Conservation (phyloP, 2,888 invertebrate genomes). For the Drosophila neotestacea region DNA sequence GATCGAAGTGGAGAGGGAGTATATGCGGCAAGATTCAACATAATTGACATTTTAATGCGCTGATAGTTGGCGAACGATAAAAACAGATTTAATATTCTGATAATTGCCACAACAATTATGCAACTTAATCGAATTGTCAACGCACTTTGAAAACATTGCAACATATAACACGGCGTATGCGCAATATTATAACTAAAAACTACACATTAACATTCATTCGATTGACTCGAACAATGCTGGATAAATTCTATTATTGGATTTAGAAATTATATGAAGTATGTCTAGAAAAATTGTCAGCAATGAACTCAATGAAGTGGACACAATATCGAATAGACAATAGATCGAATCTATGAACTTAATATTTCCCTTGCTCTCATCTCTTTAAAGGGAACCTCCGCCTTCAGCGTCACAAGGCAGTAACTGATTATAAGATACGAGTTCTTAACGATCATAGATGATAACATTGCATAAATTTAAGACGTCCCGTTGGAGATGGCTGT, state of each 20-base stretch:
- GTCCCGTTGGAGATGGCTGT: too few species aligned
- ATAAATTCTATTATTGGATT: background rate
- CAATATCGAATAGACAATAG: background rate
- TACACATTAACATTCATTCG: conserved; percentile 30
- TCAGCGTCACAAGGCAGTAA: too few species aligned
- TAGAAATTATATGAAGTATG: conserved; percentile 23
- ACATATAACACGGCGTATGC: conserved; percentile 47
- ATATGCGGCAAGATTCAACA: conserved; percentile 40
- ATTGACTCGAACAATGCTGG: conserved; percentile 15
- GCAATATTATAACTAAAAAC: conserved; percentile 25
- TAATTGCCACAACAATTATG: conserved; percentile 77
- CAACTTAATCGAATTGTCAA: conserved; percentile 80
- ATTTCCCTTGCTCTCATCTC: too few species aligned
- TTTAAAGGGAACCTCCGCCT: too few species aligned
- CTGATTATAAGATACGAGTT: too few species aligned
- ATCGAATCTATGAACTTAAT: too few species aligned
- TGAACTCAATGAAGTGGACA: conserved; percentile 5
- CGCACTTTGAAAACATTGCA: conserved; percentile 24
- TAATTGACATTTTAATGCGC: conserved; percentile 81
- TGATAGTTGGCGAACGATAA: conserved; percentile 75
- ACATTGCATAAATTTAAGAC: too few species aligned
- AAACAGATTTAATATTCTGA: conserved; percentile 80
- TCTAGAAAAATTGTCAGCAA: background rate
- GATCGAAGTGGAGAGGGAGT: background rate
- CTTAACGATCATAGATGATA: background rate